Conservation (phyloP, 2,888 invertebrate genomes). For the Chaetoderma sp. region DNA sequence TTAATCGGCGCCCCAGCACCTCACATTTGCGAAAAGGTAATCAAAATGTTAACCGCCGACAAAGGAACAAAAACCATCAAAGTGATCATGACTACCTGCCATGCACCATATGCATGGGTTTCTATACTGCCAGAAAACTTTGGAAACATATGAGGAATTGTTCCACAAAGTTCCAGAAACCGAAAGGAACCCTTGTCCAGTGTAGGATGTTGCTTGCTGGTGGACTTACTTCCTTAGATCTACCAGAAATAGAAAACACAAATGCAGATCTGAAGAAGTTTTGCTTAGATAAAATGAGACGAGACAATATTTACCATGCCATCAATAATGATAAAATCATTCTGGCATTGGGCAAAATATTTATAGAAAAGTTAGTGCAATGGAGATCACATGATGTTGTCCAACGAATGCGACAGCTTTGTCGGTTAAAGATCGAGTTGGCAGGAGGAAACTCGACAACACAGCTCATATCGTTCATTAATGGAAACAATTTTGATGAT, state of each 20-base stretch:
- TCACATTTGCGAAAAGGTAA: background rate
- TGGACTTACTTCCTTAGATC: background rate
- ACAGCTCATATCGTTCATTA: background rate
- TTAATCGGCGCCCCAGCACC: background rate
- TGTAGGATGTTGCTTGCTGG: background rate
- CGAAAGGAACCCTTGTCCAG: background rate
- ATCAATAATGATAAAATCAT: constrained; percentile 6
- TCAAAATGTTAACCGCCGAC: constrained; percentile 1
- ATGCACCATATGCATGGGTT: constrained; percentile 11
- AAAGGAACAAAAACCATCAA: background rate
- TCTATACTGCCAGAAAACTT: constrained; percentile 1
- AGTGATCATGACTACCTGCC: background rate
- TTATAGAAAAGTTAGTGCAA: constrained; percentile 10
- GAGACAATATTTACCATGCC: constrained; percentile 8
- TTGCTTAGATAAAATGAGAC: background rate
- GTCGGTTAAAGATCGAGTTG: background rate
- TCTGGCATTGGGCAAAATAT: constrained; percentile 11
- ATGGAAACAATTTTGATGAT: constrained; percentile 1
- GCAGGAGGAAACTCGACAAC: background rate
- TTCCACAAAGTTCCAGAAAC: background rate
- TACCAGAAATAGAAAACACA: background rate
- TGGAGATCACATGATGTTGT: constrained; percentile 2
- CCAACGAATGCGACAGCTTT: constrained; percentile 15
- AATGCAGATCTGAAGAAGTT: background rate
- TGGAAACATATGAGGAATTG: constrained; percentile 7